These are phyloP conservation scores for Dasyornis broadbenti DNA, from an alignment of 2,113 vertebrate species.

Conservation along the genomic window DNA sequence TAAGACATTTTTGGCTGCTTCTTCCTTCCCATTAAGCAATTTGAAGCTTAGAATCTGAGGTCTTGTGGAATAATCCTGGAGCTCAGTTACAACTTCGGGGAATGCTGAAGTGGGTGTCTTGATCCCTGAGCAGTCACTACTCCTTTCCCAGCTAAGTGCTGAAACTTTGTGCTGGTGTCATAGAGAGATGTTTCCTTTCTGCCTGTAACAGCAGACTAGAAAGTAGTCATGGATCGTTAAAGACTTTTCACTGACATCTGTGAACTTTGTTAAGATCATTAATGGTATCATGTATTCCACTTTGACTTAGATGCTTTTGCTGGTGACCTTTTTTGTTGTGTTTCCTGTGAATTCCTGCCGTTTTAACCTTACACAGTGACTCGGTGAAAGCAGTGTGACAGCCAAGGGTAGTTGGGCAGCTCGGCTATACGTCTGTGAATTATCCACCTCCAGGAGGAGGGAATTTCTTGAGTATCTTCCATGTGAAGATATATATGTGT, in stretches of 20 bases:
- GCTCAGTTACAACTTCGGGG: accelerated
- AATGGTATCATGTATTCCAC: background rate
- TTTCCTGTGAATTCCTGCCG: background rate
- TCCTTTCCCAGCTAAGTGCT: background rate
- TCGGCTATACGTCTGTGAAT: background rate
- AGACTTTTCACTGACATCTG: background rate
- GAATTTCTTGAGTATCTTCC: background rate
- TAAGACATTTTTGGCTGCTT: background rate
- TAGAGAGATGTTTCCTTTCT: background rate
- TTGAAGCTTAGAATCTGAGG: background rate
- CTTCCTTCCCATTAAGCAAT: background rate
- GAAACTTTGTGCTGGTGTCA: background rate
- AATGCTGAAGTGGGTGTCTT: background rate
- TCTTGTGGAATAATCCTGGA: background rate
- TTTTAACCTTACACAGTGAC: background rate
- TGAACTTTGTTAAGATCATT: background rate
- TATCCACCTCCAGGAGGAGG: background rate
- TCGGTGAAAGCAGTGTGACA: background rate
- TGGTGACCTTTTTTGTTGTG: background rate
- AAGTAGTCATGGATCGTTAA: background rate
- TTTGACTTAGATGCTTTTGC: background rate
- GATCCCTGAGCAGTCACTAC: background rate
- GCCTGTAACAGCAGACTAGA: background rate
- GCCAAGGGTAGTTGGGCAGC: background rate
- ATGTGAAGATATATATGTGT: background rate